phyloP scores from a whole-genome alignment of 1,140 invertebrate species.

The Globodera rostochiensis region DNA sequence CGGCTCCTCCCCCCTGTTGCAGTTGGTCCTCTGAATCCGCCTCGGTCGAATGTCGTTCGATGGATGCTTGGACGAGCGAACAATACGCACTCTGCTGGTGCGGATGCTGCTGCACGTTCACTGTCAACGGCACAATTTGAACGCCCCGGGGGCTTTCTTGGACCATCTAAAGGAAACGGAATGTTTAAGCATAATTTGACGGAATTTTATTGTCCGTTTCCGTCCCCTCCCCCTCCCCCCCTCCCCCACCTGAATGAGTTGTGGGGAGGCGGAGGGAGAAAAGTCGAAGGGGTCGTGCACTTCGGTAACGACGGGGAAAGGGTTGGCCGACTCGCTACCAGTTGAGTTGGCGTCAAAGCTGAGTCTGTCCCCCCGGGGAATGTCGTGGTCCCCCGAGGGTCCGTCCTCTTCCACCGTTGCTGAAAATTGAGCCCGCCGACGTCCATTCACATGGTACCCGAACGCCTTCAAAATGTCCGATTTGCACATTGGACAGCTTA shows the following conservation, averaged over 20 bases:
- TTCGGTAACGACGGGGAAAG: slow-evolving; percentile 55
- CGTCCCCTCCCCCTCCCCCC: neutral
- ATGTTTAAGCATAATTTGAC: neutral
- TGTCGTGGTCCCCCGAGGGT: slow-evolving; percentile 25
- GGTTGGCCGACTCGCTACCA: slow-evolving; percentile 55
- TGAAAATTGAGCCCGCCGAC: slow-evolving; percentile 46
- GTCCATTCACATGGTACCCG: slow-evolving; percentile 69
- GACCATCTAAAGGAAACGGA: neutral
- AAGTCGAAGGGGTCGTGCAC: slow-evolving; percentile 60
- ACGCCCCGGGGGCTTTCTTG: neutral
- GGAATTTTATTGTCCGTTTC: too few relatives aligned
- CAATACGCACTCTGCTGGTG: neutral
- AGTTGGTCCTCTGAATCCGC: neutral
- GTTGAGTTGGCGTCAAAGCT: slow-evolving; percentile 49
- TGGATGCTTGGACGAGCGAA: slow-evolving; percentile 9
- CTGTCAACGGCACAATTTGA: slow-evolving; percentile 8
- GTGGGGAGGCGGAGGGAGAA: slow-evolving; percentile 57
- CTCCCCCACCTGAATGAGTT: slow-evolving; percentile 47
- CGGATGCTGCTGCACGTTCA: neutral
- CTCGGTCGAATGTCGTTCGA: neutral
- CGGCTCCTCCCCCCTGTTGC: neutral
- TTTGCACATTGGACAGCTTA: slow-evolving; percentile 79
- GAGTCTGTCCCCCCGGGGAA: slow-evolving; percentile 18
- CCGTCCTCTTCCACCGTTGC: slow-evolving; percentile 34
- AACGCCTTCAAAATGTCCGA: slow-evolving; percentile 90